phyloP scores from a whole-genome alignment of 2,797 vertebrate species.

The Aeoliscus strigatus region DNA sequence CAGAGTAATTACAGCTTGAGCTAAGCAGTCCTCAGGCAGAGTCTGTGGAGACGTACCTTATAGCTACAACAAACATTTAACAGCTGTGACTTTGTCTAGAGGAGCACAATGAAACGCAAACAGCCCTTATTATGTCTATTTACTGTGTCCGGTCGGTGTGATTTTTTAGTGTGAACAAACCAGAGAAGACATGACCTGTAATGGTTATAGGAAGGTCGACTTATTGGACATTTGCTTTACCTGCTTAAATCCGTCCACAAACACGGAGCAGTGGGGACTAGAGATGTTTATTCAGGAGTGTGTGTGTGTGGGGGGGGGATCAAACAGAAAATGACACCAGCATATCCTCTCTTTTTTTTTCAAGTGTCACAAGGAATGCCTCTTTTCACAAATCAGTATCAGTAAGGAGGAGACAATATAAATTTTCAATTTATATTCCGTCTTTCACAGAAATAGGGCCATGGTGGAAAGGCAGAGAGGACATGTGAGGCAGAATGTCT shows the following conservation, averaged over 20 bases:
- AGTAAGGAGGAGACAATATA: conserved; percentile 66
- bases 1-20: conserved; percentile 59
- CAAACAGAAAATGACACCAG: conserved; percentile 33
- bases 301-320: conserved; percentile 9
- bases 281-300: conserved; percentile 35
- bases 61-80: conserved; percentile 44
- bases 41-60: conserved; percentile 48
- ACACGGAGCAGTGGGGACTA: conserved; percentile 16
- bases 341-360: conserved; percentile 6
- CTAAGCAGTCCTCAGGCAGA: conserved; percentile 46
- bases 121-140: conserved; percentile 55
- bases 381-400: conserved; percentile 56
- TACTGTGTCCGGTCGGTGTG: conserved; percentile 49
- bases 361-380: conserved; percentile 40
- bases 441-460: conserved; percentile 64
- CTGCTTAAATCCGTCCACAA: conserved; percentile 41
- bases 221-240: conserved; percentile 36
- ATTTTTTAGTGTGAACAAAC: conserved; percentile 55
- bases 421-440: conserved; percentile 78
- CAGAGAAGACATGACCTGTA: conserved; percentile 48
- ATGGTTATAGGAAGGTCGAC: conserved; percentile 50
- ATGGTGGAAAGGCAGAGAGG: conserved; percentile 43
- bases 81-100: conserved; percentile 48
- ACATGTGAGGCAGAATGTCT: conserved; percentile 52
- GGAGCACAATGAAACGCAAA: conserved; percentile 44